These are phyloP conservation scores for Microtus pennsylvanicus DNA, from an alignment of 2,113 vertebrate species.

Conservation along the genomic window DNA sequence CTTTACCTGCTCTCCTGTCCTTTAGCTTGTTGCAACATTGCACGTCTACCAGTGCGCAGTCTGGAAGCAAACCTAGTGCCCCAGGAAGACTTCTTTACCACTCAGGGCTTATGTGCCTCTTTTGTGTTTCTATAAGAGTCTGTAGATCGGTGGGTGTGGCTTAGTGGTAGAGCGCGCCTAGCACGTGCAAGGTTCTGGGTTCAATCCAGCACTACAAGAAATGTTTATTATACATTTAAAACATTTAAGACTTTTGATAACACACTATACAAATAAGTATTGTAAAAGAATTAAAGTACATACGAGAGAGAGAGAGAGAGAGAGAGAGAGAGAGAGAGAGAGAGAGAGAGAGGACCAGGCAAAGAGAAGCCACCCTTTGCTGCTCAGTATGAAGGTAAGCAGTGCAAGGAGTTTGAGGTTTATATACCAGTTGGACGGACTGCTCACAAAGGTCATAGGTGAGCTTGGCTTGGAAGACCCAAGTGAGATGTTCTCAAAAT, in stretches of 20 bases:
- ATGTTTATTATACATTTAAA: neutral
- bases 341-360: neutral
- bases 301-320: neutral
- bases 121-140: neutral
- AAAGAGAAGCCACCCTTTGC: neutral
- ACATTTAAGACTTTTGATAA: neutral
- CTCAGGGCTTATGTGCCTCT: neutral
- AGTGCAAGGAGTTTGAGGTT: neutral
- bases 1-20: neutral
- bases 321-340: neutral
- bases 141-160: neutral
- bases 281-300: neutral
- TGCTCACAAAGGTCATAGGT: neutral
- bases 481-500: constrained; percentile 14
- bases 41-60: neutral
- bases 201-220: neutral
- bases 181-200: neutral
- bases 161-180: neutral
- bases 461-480: neutral
- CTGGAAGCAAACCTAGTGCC: neutral
- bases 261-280: neutral
- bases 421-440: neutral
- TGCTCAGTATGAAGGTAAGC: neutral
- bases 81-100: neutral
- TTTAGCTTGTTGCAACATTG: neutral